These are phyloP conservation scores for Procavia capensis DNA, from an alignment of 2,113 vertebrate genomes.

Conservation along the genomic window DNA sequence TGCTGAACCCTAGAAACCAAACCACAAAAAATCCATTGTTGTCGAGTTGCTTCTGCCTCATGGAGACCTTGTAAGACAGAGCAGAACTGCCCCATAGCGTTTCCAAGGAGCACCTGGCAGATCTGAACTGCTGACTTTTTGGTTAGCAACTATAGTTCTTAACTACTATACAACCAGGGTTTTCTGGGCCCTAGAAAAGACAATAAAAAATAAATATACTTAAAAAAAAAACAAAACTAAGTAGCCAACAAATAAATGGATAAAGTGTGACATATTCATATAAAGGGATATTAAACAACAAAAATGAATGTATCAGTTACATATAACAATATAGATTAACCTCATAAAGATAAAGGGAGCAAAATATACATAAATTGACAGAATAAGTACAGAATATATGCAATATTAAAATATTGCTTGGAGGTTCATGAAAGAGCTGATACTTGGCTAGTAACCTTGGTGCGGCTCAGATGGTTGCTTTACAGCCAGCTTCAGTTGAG, in stretches of 20 bases:
- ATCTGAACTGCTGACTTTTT: too few relatives aligned
- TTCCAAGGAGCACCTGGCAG: too few relatives aligned
- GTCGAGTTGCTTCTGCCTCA: too few relatives aligned
- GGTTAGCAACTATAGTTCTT: too few relatives aligned
- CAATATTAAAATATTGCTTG: not conserved
- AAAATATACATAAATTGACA: not conserved
- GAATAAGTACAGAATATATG: not conserved
- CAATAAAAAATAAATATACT: not conserved
- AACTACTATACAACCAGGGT: too few relatives aligned
- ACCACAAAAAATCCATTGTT: not conserved
- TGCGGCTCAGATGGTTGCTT: not conserved
- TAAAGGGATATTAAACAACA: not conserved
- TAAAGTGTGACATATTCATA: not conserved
- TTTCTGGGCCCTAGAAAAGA: not conserved
- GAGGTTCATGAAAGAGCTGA: not conserved
- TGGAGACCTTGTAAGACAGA: too few relatives aligned
- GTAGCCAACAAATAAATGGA: not conserved
- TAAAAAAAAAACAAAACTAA: not conserved
- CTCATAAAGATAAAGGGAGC: not conserved
- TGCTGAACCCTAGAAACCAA: not conserved
- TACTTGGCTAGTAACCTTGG: not conserved
- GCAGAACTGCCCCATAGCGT: too few relatives aligned
- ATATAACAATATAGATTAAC: not conserved
- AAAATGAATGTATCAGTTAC: not conserved
- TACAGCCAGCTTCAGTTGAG: fast-evolving